Evolutionary conservation across 1,140 invertebrate genomes (phyloP).

Genomic region (Ectropis grisescens): DNA sequence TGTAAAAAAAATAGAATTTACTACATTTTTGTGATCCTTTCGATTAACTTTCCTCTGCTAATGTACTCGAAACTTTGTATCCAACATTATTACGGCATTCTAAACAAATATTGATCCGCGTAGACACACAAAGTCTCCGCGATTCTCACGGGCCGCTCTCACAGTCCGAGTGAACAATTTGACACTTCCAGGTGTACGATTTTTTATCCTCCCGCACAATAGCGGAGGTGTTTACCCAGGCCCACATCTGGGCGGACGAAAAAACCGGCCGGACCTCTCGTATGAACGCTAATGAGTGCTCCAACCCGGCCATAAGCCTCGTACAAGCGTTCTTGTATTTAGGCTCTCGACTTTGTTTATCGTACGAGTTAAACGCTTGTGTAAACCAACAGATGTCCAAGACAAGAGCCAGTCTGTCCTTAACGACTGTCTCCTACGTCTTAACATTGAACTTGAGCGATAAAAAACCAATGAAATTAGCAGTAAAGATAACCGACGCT

Average conservation of each 20-base stretch:
- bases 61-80: too few species aligned
- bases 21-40: too few species aligned
- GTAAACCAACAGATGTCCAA: slow-evolving; percentile 35
- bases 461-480: slow-evolving; percentile 59
- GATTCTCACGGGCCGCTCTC: slow-evolving; percentile 51
- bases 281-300: slow-evolving; percentile 51
- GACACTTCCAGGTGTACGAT: slow-evolving; percentile 66
- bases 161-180: slow-evolving; percentile 58
- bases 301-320: slow-evolving; percentile 21
- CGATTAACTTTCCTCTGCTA: too few species aligned
- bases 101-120: too few species aligned
- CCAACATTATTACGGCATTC: too few species aligned
- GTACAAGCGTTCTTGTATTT: slow-evolving; percentile 22
- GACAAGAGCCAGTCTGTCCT: slow-evolving; percentile 36
- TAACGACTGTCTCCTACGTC: slow-evolving; percentile 19
- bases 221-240: slow-evolving; percentile 49
- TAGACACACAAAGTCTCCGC: slow-evolving; percentile 20
- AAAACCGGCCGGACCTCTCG: slow-evolving; percentile 57
- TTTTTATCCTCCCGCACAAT: slow-evolving; percentile 56
- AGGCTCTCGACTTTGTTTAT: slow-evolving; percentile 43
- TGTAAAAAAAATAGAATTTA: too few species aligned
- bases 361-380: slow-evolving; percentile 19
- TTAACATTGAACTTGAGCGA: slow-evolving; percentile 60
- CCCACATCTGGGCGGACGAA: slow-evolving; percentile 58
- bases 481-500: slow-evolving; percentile 58